These are phyloP conservation scores for Philaethria dido DNA, from an alignment of 2,888 invertebrate genomes.

Conservation along the genomic window DNA sequence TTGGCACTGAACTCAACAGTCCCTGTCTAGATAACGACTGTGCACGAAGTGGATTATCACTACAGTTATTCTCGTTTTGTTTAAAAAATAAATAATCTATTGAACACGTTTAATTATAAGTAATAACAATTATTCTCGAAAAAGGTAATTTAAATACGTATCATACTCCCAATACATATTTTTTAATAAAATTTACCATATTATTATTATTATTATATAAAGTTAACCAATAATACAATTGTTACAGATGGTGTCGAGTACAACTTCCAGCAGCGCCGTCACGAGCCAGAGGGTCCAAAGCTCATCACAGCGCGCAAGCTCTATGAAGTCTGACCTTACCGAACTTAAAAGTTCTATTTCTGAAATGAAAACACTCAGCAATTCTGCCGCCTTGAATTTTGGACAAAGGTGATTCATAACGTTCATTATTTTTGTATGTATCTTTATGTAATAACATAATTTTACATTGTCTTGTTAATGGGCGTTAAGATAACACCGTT, in stretches of 20 bases:
- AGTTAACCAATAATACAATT: constrained; percentile 27
- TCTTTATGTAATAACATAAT: constrained; percentile 48
- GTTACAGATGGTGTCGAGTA: constrained; percentile 79
- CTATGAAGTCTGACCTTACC: constrained; percentile 90
- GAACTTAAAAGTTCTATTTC: constrained; percentile 93
- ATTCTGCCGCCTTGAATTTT: constrained; percentile 72
- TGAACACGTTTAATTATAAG: neutral
- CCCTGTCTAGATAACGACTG: constrained; percentile 76
- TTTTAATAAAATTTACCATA: neutral
- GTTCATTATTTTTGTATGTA: constrained; percentile 42
- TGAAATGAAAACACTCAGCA: constrained; percentile 91
- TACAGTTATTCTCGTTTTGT: constrained; percentile 41
- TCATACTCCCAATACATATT: neutral
- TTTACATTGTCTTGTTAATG: constrained; percentile 57
- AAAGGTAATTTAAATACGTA: constrained; percentile 1
- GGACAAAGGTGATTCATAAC: constrained; percentile 66
- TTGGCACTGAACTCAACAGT: constrained; percentile 80
- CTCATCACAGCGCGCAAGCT: constrained; percentile 86
- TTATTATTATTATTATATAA: neutral
- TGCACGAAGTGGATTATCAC: constrained; percentile 55
- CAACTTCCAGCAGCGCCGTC: constrained; percentile 84
- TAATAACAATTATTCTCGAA: neutral
- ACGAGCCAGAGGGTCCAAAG: constrained; percentile 85
- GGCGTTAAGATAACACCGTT: constrained; percentile 60
- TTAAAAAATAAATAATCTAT: constrained; percentile 26